Percentiles rank a stretch among this genome's conserved stretches.
Evolutionary conservation across 2,888 invertebrate species (phyloP).

Genomic region (Drosophila neonasuta): DNA sequence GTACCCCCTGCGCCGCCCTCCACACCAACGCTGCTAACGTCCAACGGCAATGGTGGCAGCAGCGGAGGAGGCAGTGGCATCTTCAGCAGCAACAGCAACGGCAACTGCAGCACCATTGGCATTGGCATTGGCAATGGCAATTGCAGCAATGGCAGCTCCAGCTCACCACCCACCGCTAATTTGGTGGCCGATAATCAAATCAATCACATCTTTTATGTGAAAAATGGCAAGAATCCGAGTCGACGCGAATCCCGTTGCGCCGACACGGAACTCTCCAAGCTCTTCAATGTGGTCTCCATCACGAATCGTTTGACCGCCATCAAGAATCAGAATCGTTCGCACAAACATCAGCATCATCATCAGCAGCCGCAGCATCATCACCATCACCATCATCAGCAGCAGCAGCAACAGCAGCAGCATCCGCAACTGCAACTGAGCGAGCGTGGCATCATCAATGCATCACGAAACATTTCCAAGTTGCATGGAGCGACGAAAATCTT

Average conservation of each 20-base stretch:
- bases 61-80: constrained; percentile 50
- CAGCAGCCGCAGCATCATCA: background rate
- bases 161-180: constrained; percentile 62
- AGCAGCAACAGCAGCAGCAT: background rate
- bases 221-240: constrained; percentile 67
- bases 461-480: constrained; percentile 76
- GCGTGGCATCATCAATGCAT: constrained; percentile 72
- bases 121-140: constrained; percentile 2
- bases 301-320: constrained; percentile 65
- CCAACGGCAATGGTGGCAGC: constrained; percentile 61
- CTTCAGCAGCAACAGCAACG: constrained; percentile 5
- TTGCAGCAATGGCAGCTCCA: constrained; percentile 35
- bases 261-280: constrained; percentile 77
- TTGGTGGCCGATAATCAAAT: constrained; percentile 66
- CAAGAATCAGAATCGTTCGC: constrained; percentile 59
- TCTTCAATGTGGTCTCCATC: constrained; percentile 79
- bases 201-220: constrained; percentile 71
- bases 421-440: constrained; percentile 52
- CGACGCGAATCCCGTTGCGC: constrained; percentile 78
- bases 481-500: constrained; percentile 74
- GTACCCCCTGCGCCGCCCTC: constrained; percentile 79
- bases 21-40: constrained; percentile 78
- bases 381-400: background rate
- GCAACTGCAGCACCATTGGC: constrained; percentile 32
- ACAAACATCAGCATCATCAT: constrained; percentile 42